A percentile compares a stretch with the other conserved stretches of the same genome.
Evolutionary conservation across 1,140 invertebrate genomes (phyloP).

Genomic region (Mamestra configurata): DNA sequence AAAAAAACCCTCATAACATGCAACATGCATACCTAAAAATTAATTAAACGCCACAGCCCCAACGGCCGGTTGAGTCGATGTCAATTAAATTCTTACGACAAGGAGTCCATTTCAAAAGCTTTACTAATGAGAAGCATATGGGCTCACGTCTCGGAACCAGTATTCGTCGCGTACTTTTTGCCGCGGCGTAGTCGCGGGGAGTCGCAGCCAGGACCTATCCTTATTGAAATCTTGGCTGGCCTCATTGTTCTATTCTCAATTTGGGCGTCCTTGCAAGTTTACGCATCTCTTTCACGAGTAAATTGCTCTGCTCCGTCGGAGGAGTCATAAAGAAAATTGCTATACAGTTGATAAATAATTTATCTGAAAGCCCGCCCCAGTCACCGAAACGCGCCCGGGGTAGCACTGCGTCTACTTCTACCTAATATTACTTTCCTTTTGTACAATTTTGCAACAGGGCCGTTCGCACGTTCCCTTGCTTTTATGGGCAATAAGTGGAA

Average conservation of each 20-base stretch:
- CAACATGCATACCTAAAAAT: conserved; percentile 42
- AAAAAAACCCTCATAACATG: conserved; percentile 11
- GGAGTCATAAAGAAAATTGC: conserved; percentile 88
- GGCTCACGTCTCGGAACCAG: conserved; percentile 52
- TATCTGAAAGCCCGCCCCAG: conserved; percentile 86
- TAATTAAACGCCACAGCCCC: conserved; percentile 48
- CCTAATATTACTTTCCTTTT: conserved; percentile 87
- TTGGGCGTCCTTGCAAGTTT: conserved; percentile 85
- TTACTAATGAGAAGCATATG: conserved; percentile 76
- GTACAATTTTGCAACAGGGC: conserved; percentile 86
- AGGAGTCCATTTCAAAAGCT: conserved; percentile 71
- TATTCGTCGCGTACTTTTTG: conserved; percentile 40
- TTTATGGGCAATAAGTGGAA: conserved; percentile 88
- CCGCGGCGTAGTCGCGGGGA: conserved; percentile 14
- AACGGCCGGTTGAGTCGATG: conserved; percentile 68
- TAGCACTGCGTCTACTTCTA: conserved; percentile 82
- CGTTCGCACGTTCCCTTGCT: conserved; percentile 86
- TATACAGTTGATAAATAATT: conserved; percentile 88
- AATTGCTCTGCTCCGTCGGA: conserved; percentile 86
- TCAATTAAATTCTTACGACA: conserved; percentile 74
- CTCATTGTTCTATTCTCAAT: conserved; percentile 80
- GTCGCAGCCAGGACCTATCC: conserved; percentile 54
- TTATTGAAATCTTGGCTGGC: conserved; percentile 76
- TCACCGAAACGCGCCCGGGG: conserved; percentile 82
- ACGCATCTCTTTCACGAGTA: conserved; percentile 86